phyloP scores from a whole-genome alignment of 2,888 invertebrate species.

The Sphinx pinastri region DNA sequence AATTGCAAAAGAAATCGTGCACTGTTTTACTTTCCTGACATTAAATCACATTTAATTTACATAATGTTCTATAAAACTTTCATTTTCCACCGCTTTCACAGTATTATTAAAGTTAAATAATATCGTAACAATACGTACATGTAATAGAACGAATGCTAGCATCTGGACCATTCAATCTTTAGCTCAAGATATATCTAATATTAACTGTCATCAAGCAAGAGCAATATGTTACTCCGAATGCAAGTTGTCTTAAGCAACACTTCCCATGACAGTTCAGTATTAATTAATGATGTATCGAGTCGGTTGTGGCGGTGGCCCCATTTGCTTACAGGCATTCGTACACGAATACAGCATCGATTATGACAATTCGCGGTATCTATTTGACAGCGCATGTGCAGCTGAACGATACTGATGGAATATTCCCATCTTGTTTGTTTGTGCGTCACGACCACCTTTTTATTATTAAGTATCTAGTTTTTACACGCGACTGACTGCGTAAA shows the following conservation, averaged over 20 bases:
- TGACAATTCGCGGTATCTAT: constrained; percentile 36
- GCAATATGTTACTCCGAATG: constrained; percentile 34
- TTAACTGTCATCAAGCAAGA: constrained; percentile 24
- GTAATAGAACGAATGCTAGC: not conserved
- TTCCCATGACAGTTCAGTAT: constrained; percentile 62
- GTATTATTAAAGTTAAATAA: not conserved
- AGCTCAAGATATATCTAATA: constrained; percentile 21
- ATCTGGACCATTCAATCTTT: not conserved
- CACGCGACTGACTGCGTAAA: no score
- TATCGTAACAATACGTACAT: not conserved
- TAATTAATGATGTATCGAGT: constrained; percentile 62
- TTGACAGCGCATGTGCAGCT: constrained; percentile 12
- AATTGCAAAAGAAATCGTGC: not conserved
- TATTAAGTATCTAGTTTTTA: not conserved
- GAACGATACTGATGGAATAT: constrained; percentile 22
- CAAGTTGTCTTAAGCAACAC: constrained; percentile 58
- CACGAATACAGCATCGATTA: constrained; percentile 37
- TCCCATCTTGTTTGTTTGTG: constrained; percentile 11
- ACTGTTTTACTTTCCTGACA: not conserved
- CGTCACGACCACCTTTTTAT: not conserved
- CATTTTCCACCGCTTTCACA: not conserved
- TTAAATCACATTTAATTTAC: not conserved
- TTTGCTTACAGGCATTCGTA: constrained; percentile 20
- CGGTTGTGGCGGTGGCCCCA: constrained; percentile 47
- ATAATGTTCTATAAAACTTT: not conserved